Evolutionary conservation across 2,888 invertebrate species (phyloP).

Genomic region (Cheilosia soror): DNA sequence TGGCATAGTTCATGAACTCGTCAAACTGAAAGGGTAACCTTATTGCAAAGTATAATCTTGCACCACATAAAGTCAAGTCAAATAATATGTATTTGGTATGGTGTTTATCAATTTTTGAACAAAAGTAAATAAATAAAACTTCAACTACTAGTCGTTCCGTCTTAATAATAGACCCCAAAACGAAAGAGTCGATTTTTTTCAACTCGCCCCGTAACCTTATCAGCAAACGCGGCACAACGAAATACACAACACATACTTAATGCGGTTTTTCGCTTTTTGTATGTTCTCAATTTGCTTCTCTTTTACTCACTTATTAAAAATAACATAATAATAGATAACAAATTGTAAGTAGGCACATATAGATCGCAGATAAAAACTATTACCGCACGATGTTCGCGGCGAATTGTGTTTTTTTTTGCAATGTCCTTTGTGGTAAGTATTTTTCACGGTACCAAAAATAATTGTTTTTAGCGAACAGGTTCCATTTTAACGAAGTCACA

Average conservation of each 20-base stretch:
- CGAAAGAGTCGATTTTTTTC: slow-evolving; percentile 3
- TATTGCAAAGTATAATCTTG: not conserved
- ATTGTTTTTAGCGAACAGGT: too few relatives aligned
- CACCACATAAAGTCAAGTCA: not conserved
- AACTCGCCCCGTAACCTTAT: slow-evolving; percentile 31
- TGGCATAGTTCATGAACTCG: too few relatives aligned
- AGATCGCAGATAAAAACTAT: slow-evolving; percentile 44
- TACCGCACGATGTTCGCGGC: slow-evolving; percentile 35
- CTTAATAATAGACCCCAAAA: slow-evolving; percentile 17
- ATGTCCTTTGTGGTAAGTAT: not conserved
- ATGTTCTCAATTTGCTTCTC: not conserved
- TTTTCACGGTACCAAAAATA: not conserved
- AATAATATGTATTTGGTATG: too few relatives aligned
- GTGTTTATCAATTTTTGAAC: not conserved
- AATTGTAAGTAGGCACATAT: slow-evolving; percentile 42
- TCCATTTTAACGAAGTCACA: too few relatives aligned
- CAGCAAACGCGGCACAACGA: slow-evolving; percentile 8
- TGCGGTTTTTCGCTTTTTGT: slow-evolving; percentile 46
- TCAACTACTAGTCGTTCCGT: slow-evolving; percentile 20
- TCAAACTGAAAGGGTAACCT: too few relatives aligned
- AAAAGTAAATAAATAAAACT: slow-evolving; percentile 47
- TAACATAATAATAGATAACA: slow-evolving; percentile 46
- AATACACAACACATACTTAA: slow-evolving; percentile 26
- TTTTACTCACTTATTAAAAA: slow-evolving; percentile 33
- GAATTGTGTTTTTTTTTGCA: not conserved